Percentiles rank a stretch among this genome's conserved stretches.
Evolutionary conservation across 2,113 vertebrate species (phyloP).

Genomic region (Oreochromis aureus): DNA sequence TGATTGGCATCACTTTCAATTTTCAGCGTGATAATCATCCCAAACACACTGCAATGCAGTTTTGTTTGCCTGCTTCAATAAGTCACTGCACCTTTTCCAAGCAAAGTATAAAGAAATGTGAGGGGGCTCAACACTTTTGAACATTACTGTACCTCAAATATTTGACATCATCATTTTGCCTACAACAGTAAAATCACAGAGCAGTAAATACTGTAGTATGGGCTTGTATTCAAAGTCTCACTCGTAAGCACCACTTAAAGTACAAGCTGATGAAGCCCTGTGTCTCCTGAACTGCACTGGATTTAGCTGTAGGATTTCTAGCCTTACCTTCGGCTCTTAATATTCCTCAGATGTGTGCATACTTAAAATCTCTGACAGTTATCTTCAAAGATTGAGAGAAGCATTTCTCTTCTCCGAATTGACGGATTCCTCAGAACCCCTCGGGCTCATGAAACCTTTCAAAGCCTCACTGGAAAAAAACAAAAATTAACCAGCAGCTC

Average conservation of each 20-base stretch:
- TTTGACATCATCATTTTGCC: neutral
- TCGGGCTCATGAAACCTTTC: neutral
- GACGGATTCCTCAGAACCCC: neutral
- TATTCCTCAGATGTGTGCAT: neutral
- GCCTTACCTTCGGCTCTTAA: neutral
- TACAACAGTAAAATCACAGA: neutral
- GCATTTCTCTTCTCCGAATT: neutral
- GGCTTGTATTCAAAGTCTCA: neutral
- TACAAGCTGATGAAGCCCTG: neutral
- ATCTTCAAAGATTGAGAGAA: neutral
- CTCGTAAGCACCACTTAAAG: neutral
- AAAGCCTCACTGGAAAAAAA: neutral
- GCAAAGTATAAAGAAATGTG: neutral
- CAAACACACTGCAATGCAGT: neutral
- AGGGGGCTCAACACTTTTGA: neutral
- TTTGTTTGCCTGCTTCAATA: neutral
- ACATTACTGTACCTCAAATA: neutral
- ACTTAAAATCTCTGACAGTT: neutral
- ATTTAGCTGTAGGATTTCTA: neutral
- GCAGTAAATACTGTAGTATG: neutral
- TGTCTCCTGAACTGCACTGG: neutral
- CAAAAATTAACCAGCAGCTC: neutral
- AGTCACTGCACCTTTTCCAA: neutral
- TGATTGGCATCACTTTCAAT: neutral
- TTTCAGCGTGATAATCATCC: neutral